These are phyloP conservation scores for Cydia strobilella DNA, from an alignment of 1,140 invertebrate species.

Conservation along the genomic window DNA sequence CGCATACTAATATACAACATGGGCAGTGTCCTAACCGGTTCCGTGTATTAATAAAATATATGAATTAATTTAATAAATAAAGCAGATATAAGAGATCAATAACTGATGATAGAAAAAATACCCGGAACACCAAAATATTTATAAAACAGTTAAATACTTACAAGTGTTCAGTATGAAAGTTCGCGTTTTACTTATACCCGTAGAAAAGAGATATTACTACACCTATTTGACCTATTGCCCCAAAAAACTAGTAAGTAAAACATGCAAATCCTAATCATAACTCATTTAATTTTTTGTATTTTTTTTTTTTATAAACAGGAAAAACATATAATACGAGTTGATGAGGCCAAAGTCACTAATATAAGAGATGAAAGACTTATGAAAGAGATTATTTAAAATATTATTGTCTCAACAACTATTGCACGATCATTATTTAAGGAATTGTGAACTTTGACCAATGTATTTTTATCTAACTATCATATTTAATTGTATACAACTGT, in stretches of 20 bases:
- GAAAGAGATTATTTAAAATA: too few relatives aligned
- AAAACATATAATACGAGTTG: neutral
- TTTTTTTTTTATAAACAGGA: neutral
- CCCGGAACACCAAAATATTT: neutral
- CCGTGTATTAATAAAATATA: conserved; percentile 1
- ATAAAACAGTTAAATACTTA: too few relatives aligned
- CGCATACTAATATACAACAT: conserved; percentile 8
- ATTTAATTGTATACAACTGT: too few relatives aligned
- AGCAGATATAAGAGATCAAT: neutral
- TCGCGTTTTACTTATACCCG: too few relatives aligned
- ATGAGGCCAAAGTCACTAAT: too few relatives aligned
- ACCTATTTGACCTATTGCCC: neutral
- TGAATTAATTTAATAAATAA: neutral
- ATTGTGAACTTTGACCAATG: too few relatives aligned
- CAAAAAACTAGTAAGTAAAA: neutral
- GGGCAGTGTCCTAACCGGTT: neutral
- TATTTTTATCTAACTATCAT: too few relatives aligned
- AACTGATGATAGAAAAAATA: neutral
- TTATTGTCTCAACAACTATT: too few relatives aligned
- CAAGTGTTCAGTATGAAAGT: too few relatives aligned
- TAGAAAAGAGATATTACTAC: too few relatives aligned
- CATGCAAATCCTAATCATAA: neutral
- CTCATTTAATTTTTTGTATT: neutral
- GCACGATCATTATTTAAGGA: too few relatives aligned
- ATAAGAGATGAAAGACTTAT: too few relatives aligned